Conservation (phyloP, 2,888 invertebrate species). For the Glyphotaelius pellucidus region DNA sequence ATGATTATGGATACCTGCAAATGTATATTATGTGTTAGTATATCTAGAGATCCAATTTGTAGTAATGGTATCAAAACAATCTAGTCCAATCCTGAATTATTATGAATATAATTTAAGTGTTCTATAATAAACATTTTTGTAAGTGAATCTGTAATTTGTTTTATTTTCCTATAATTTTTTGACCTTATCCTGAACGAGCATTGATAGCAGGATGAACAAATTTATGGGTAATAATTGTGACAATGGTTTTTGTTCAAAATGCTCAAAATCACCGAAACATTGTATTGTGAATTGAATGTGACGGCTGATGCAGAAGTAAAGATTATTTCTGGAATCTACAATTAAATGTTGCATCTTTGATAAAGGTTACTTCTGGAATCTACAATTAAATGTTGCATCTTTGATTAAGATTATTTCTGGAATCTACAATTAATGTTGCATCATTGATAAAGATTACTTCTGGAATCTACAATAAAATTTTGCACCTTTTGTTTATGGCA, state of each 20-base stretch:
- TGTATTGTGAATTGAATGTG: not conserved
- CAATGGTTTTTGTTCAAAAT: not conserved
- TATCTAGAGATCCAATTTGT: constrained; percentile 39
- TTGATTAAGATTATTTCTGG: no score
- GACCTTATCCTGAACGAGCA: not conserved
- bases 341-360: no score
- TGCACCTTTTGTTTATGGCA: no score
- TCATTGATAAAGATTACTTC: no score
- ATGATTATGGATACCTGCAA: not conserved
- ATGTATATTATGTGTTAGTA: constrained; percentile 10
- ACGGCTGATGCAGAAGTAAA: no score
- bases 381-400: no score
- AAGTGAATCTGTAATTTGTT: constrained; percentile 14
- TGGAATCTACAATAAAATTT: no score
- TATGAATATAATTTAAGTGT: constrained; percentile 33
- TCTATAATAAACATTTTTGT: constrained; percentile 8
- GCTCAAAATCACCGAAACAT: not conserved
- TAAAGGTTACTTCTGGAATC: no score
- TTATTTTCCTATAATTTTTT: not conserved
- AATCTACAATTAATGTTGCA: no score
- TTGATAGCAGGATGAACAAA: not conserved
- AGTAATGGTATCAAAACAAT: constrained; percentile 45
- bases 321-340: no score
- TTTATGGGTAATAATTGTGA: not conserved
- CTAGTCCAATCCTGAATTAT: constrained; percentile 47